A percentile compares a stretch with the other conserved stretches of the same genome.
Conservation (phyloP, 2,888 invertebrate species). For the Malthinus flaveolus region DNA sequence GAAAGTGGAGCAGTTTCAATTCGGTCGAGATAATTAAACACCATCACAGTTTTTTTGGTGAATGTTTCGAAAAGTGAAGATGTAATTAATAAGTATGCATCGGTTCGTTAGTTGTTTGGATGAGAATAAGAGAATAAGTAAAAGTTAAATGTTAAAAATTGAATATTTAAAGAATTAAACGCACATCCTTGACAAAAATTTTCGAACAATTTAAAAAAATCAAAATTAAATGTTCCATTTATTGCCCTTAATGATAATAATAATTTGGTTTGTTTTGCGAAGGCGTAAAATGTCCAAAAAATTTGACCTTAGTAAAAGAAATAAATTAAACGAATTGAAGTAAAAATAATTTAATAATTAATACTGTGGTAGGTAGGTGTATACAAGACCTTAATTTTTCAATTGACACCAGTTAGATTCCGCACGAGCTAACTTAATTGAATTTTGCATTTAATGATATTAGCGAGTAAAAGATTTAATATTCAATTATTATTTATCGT, state of each 20-base stretch:
- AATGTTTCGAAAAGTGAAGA: too few species aligned
- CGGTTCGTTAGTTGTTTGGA: too few species aligned
- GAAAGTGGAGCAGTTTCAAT: too few species aligned
- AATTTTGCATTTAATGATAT: constrained; percentile 1
- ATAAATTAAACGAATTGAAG: constrained; percentile 9
- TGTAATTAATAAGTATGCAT: too few species aligned
- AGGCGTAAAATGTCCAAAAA: constrained; percentile 24
- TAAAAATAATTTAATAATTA: constrained; percentile 23
- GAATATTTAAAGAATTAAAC: too few species aligned
- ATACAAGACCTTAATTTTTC: constrained; percentile 22
- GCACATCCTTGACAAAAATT: too few species aligned
- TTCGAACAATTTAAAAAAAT: too few species aligned
- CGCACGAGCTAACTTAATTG: constrained; percentile 21
- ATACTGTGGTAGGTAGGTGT: constrained; percentile 22
- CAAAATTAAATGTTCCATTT: not conserved
- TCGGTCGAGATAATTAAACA: too few species aligned
- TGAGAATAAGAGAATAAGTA: too few species aligned
- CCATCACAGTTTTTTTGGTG: too few species aligned
- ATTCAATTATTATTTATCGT: not conserved
- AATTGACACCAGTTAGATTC: constrained; percentile 22
- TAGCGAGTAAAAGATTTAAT: constrained; percentile 3
- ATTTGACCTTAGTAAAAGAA: constrained; percentile 23
- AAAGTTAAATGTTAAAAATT: too few species aligned
- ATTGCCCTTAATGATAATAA: constrained; percentile 12
- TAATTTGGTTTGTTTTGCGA: constrained; percentile 8